Percentiles rank a stretch among this genome's conserved stretches.
phyloP scores from a whole-genome alignment of 2,888 invertebrate genomes.

The Trimorus sp. region DNA sequence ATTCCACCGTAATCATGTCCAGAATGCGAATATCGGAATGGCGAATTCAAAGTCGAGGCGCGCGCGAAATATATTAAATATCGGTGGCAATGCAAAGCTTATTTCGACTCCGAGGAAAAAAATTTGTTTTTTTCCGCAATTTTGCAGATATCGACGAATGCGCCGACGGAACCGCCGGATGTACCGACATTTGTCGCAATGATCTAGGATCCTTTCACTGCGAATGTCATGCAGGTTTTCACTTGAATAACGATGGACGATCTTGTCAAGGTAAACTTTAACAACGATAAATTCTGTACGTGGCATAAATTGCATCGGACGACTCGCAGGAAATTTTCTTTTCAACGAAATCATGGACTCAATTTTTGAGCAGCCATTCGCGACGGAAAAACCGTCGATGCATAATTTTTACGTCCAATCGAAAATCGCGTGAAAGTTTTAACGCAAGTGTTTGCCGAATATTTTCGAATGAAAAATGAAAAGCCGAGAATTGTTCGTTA shows the following conservation, averaged over 20 bases:
- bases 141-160: constrained; percentile 84
- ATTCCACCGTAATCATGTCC: too few species aligned
- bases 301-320: constrained; percentile 53
- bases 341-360: constrained; percentile 11
- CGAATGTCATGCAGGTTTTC: constrained; percentile 83
- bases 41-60: too few species aligned
- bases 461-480: too few species aligned
- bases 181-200: constrained; percentile 84
- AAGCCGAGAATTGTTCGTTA: too few species aligned
- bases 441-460: too few species aligned
- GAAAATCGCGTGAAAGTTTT: too few species aligned
- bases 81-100: too few species aligned
- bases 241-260: constrained; percentile 81
- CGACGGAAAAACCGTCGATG: background rate
- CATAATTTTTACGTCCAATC: too few species aligned
- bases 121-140: constrained; percentile 30
- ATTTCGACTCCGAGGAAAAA: too few species aligned
- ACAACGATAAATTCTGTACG: constrained; percentile 55
- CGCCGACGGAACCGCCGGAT: constrained; percentile 82
- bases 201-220: constrained; percentile 84
- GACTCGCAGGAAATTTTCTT: constrained; percentile 39
- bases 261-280: constrained; percentile 82
- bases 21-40: too few species aligned
- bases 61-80: too few species aligned
- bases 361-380: constrained; percentile 28